A percentile compares a stretch with the other conserved stretches of the same genome.
These are phyloP conservation scores for Scolopax mira DNA, from an alignment of 2,113 vertebrate genomes.

Conservation along the genomic window DNA sequence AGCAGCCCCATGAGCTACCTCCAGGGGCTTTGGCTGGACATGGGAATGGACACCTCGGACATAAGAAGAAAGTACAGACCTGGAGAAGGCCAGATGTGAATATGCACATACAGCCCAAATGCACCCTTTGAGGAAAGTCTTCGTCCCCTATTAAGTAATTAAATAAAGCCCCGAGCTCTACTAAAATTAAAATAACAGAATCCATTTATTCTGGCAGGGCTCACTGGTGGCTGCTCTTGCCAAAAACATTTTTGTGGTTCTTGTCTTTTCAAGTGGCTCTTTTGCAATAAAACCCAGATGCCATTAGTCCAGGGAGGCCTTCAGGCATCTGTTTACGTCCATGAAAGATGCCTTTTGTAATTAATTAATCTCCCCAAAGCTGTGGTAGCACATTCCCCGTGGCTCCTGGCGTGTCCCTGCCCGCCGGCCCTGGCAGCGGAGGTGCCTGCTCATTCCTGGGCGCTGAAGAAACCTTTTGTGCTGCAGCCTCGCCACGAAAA, in stretches of 20 bases:
- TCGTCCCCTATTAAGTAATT: slow-evolving; percentile 47
- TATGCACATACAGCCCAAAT: not conserved
- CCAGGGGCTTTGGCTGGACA: not conserved
- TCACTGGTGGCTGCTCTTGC: slow-evolving; percentile 7
- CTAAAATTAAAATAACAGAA: slow-evolving; percentile 58
- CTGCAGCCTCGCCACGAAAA: not conserved
- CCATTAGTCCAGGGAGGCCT: slow-evolving; percentile 31
- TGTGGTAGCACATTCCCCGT: not conserved
- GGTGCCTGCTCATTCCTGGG: not conserved
- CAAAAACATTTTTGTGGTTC: slow-evolving; percentile 64
- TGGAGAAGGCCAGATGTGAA: not conserved
- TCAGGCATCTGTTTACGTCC: slow-evolving; percentile 24
- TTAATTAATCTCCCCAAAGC: slow-evolving; percentile 31
- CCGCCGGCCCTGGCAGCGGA: not conserved
- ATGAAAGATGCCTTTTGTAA: slow-evolving; percentile 57
- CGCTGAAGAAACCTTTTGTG: slow-evolving; percentile 1
- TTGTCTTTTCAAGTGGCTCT: slow-evolving; percentile 60
- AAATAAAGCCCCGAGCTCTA: slow-evolving; percentile 24
- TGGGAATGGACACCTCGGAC: accelerated
- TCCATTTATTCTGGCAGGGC: slow-evolving; percentile 53
- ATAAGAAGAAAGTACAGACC: not conserved
- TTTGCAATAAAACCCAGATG: slow-evolving; percentile 60
- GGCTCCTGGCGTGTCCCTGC: not conserved
- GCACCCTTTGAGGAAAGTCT: slow-evolving; percentile 8
- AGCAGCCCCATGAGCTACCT: not conserved